phyloP scores from a whole-genome alignment of 2,888 invertebrate species.

The Desoria tigrina region DNA sequence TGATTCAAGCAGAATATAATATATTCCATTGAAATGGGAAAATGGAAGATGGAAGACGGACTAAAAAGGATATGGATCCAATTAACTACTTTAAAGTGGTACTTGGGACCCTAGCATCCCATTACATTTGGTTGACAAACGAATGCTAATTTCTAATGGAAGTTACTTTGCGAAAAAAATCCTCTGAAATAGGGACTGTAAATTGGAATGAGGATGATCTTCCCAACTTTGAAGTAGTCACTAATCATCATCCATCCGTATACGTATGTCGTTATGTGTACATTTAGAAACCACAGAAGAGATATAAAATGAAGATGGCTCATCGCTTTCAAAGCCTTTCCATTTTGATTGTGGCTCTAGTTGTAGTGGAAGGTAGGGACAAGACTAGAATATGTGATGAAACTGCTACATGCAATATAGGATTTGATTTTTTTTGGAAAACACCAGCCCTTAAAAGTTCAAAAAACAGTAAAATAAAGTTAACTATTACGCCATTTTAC shows the following conservation, averaged over 20 bases:
- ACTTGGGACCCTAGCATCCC: conserved; percentile 19
- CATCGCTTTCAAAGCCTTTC: not conserved
- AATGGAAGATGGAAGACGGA: not conserved
- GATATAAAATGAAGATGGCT: conserved; percentile 4
- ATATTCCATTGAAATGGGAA: no score
- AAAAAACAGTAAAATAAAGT: no score
- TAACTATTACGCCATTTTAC: no score
- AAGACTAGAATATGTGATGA: not conserved
- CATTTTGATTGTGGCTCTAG: not conserved
- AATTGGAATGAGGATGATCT: conserved; percentile 6
- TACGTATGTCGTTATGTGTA: conserved; percentile 3
- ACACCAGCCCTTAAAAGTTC: no score
- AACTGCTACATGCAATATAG: not conserved
- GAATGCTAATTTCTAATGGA: conserved; percentile 33
- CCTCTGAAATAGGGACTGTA: not conserved
- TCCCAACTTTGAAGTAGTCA: not conserved
- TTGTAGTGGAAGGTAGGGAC: conserved; percentile 1
- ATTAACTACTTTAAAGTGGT: conserved; percentile 12
- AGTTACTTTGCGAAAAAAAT: conserved; percentile 11
- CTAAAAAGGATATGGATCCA: conserved; percentile 12
- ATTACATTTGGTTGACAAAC: conserved; percentile 35
- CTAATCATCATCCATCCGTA: conserved; percentile 20
- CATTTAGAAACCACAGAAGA: conserved; percentile 16
- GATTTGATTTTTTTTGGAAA: not conserved
- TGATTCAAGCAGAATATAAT: no score